Evolutionary conservation across 2,797 vertebrate species (phyloP).

Genomic region (Carcharodon carcharias): DNA sequence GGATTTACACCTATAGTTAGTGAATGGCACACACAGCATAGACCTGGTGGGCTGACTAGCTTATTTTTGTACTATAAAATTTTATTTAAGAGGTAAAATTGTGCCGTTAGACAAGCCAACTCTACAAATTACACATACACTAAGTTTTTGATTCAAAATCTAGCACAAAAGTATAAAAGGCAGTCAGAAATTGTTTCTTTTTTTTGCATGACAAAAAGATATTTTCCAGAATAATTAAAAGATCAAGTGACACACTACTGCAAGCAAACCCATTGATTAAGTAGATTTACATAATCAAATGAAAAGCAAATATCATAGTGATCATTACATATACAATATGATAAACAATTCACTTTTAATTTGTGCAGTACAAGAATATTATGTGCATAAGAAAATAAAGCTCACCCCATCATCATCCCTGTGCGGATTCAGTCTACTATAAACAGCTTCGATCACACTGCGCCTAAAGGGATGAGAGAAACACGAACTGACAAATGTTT

Average conservation of each 20-base stretch:
- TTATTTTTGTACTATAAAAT: neutral
- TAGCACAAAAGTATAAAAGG: neutral
- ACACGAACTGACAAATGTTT: neutral
- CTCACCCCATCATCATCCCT: slow-evolving; percentile 95
- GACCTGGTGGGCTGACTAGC: neutral
- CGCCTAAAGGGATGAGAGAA: slow-evolving; percentile 61
- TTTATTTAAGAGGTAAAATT: neutral
- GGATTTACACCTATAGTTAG: neutral
- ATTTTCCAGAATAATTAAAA: neutral
- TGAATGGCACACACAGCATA: neutral
- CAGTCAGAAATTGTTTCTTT: neutral
- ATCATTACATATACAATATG: slow-evolving; percentile 26
- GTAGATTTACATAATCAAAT: slow-evolving; percentile 42
- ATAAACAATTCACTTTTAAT: slow-evolving; percentile 1
- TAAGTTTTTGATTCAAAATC: slow-evolving; percentile 3
- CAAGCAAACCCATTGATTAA: slow-evolving; percentile 43
- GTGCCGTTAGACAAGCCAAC: neutral
- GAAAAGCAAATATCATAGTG: slow-evolving; percentile 42
- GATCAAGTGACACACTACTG: neutral
- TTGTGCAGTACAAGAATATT: neutral
- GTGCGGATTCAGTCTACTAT: slow-evolving; percentile 92
- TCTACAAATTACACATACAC: neutral
- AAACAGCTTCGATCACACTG: slow-evolving; percentile 94
- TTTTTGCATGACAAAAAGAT: neutral
- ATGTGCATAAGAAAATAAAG: slow-evolving; percentile 30